Evolutionary conservation across 2,113 vertebrate species (phyloP), one percentile per base, ranked within the genome.

Genomic region (Dicrurus megarhynchus): DNA sequence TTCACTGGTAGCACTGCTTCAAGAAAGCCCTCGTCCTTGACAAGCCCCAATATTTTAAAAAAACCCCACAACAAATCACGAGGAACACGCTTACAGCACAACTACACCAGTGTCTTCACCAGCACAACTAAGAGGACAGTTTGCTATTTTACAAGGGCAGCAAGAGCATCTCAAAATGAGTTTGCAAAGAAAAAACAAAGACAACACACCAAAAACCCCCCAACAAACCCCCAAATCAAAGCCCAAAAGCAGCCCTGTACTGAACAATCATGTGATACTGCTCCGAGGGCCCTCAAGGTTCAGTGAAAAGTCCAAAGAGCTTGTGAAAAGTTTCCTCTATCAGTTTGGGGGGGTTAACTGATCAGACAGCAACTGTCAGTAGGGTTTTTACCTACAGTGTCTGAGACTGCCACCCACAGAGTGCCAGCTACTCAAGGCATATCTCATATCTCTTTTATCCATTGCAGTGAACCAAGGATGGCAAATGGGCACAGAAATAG

Each of bases 391-490:
- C 56, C 14, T 6, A 8, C 3, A 46, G 28, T 32, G 63, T 32
- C 47, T 39, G 42, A 27, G 5, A 73, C 39, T 35, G 50, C 16
- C 32, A 47, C 32, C 27, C 8, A n/a, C 1, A 1, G 35, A 76
- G 47, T 15, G n/a, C 35, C 37, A n/a, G 32, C 30, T 32, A 9
- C 64, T 57, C 59, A 50, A 47, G 53, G 16, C 18, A 15, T n/a
- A 63, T 49, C 39, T 49, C 74, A 6, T 22, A 39, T 6, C 27
- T 63, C 39, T 49, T 60, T 13, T 20, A 33, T 7, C 30, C 53
- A 57, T 32, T 0, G 0, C 2, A 71, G 33, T 1, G 1, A 80
- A 71, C 3, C 1, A 1, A 76, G n/a, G 42, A 67, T 4, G 16
- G 47, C 18, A 87, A 59, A 71, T 3, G 5, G 53, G 9, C 21